phyloP scores from a whole-genome alignment of 2,888 invertebrate genomes.

The Ochropleura plecta region DNA sequence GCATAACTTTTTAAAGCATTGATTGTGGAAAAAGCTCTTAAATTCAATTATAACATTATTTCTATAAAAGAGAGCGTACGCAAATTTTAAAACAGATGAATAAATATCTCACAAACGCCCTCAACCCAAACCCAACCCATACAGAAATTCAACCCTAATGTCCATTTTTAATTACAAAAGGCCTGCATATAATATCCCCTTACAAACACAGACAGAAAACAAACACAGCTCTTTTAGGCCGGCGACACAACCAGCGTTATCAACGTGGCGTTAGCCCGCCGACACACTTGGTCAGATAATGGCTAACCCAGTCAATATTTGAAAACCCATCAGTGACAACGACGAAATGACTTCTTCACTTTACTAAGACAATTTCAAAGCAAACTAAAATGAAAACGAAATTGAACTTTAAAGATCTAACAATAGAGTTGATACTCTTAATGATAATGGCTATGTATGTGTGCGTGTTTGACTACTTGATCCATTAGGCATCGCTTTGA shows the following conservation, averaged over 20 bases:
- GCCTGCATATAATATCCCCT: constrained; percentile 78
- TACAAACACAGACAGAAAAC: constrained; percentile 83
- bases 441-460: constrained; percentile 34
- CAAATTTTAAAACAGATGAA: constrained; percentile 28
- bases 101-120: constrained; percentile 34
- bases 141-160: constrained; percentile 69
- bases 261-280: constrained; percentile 78
- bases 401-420: constrained; percentile 58
- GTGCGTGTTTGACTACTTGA: constrained; percentile 74
- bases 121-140: constrained; percentile 35
- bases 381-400: constrained; percentile 45
- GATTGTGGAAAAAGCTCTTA: too few relatives aligned
- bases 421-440: constrained; percentile 65
- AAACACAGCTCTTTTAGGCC: constrained; percentile 81
- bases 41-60: background rate
- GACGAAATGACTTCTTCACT: constrained; percentile 86
- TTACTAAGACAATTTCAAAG: constrained; percentile 76
- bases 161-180: constrained; percentile 81
- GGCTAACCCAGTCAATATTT: constrained; percentile 88
- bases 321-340: constrained; percentile 87
- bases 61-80: background rate
- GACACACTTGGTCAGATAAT: constrained; percentile 85
- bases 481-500: constrained; percentile 80
- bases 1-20: background rate
- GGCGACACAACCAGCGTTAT: constrained; percentile 82